These are phyloP conservation scores for Eumerus sabulonum DNA, from an alignment of 2,888 invertebrate genomes.

Conservation along the genomic window DNA sequence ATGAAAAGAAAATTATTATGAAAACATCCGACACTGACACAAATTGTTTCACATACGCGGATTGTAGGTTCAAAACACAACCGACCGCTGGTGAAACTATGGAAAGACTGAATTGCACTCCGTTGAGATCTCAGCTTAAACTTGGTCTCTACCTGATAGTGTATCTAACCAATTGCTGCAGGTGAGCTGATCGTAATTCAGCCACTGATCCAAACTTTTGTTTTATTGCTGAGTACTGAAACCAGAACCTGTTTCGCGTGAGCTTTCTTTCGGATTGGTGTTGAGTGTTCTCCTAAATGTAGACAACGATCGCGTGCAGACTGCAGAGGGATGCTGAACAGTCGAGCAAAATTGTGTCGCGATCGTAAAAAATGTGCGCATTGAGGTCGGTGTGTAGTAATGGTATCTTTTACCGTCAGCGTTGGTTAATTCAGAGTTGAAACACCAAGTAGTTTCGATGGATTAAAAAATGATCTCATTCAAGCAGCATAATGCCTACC, in stretches of 20 bases:
- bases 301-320: neutral
- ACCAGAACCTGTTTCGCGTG: slow-evolving; percentile 16
- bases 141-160: slow-evolving; percentile 39
- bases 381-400: too few species aligned
- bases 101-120: slow-evolving; percentile 44
- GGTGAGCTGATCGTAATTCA: slow-evolving; percentile 56
- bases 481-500: too few species aligned
- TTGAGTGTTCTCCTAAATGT: slow-evolving; percentile 2
- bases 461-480: too few species aligned
- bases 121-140: slow-evolving; percentile 38
- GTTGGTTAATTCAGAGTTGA: too few species aligned
- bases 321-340: too few species aligned
- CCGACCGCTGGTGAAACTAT: slow-evolving; percentile 57
- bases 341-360: too few species aligned
- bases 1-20: too few species aligned
- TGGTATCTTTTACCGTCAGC: too few species aligned
- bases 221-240: too few species aligned
- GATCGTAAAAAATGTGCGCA: too few species aligned
- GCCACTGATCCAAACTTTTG: slow-evolving; percentile 36
- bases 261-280: slow-evolving; percentile 8
- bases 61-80: slow-evolving; percentile 34
- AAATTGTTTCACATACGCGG: slow-evolving; percentile 42
- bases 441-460: too few species aligned
- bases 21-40: slow-evolving; percentile 24
- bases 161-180: neutral